Base-by-base conservation (phyloP, 2,888 invertebrate species). In the Dolichopus griseipennis region DNA sequence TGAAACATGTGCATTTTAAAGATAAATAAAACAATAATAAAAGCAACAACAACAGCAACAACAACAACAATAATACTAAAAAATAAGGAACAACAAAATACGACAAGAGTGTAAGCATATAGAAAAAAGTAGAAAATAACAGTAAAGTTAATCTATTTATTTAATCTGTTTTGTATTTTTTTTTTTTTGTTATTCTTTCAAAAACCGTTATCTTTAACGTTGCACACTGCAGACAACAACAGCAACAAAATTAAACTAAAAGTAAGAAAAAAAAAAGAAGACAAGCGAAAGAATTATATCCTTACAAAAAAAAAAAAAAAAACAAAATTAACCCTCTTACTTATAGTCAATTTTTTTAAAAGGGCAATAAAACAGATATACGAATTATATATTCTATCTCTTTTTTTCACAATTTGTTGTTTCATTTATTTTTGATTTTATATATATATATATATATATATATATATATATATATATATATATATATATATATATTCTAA, bases 71-170 rank as follows among this genome's bases (percentile, higher is more conserved):
- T 6, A 52, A 52, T 18, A 65, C 34, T 20, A 33, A 65, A 22
- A 33, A 65, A 34, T 33, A 65, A 27, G 27, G 61, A 67, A 64
- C 63, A 62, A 41, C 61, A 66, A 65, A 65, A 43, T n/a, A n/a
- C n/a, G n/a, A n/a, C n/a, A n/a, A n/a, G n/a, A n/a, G n/a, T n/a
- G n/a, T n/a, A n/a, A n/a, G n/a, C n/a, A n/a, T n/a, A 66, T 61
- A 65, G 76, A 78, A 75, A n/a, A 74, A 77, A 78, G 78, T 78
- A 78, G 78, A 76, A 77, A 78, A 73, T 27, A 27, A 76, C 75
- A 75, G 75, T 74, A 75, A 75, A 73, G 75, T 71, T 61, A 65
- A 66, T 66, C 64, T 69, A 65, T 65, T 68, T 72, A 69, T 73
- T 70, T 70, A 52, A 33, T 34, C 61, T 43, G 33, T 37, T 37